Base-by-base conservation (phyloP, 2,888 invertebrate genomes). In the Oeneis ivallda region DNA sequence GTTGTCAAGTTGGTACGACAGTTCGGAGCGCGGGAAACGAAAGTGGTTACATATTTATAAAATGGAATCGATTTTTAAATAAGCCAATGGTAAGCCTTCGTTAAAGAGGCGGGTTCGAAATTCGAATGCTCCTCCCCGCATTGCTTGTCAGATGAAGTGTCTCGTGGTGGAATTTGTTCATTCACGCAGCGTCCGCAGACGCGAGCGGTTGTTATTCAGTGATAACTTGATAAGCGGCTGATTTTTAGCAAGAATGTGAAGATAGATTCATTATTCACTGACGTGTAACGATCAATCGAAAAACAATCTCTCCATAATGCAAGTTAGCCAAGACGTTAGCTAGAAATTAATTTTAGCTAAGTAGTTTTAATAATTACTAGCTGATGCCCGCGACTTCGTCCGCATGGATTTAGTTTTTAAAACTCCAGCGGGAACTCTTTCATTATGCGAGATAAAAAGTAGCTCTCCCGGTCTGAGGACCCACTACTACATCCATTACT, bases 21-120 rank as follows among this genome's bases (percentile, higher is more conserved):
- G 61, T 82, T 76, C 71, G 70, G 69, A 64, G 68, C 74, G 81
- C 69, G 69, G 66, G 74, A 78, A 84, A 79, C 69, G 82, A 84
- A 89, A 90, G 87, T 84, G 89, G 90, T 90, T 90, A 90, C 89
- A 91, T 91, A 91, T 92, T 91, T 92, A 91, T 90, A 89, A 90
- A 91, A 90, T 87, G 89, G 86, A 90, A 92, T 91, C 91, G 91
- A 92, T 92, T 92, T 91, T 92, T 87, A 89, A 89, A 88, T 83
- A 85, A 79, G 84, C 91, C 91, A 92, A 92, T 92, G 84, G 86
- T 74, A 70, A 78, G 73, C 81, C 86, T 82, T 76, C 79, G 76
- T 81, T 76, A 71, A 71, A 81, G 82, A 85, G 90, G 90, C 90
- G 90, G 89, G 84, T 73, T 56, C 41, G 41, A 13, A 41, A 56